phyloP scores from a whole-genome alignment of 2,888 invertebrate genomes.

The Ecdyonurus torrentis region DNA sequence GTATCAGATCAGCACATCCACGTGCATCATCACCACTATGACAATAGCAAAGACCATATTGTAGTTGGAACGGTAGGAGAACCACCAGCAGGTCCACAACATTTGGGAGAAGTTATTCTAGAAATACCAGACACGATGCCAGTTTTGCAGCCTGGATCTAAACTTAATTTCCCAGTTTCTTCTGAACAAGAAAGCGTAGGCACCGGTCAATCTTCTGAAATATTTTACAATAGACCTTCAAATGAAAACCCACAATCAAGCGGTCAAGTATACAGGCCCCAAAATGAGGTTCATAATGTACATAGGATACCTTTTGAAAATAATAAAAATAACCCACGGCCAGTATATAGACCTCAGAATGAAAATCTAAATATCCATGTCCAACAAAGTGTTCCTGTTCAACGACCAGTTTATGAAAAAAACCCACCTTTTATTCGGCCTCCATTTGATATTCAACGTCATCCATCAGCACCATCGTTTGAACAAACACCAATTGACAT shows the following conservation, averaged over 20 bases:
- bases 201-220: background rate
- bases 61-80: background rate
- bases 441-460: background rate
- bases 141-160: background rate
- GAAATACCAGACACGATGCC: slow-evolving; percentile 4
- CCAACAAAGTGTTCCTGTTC: slow-evolving; percentile 3
- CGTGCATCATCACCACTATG: background rate
- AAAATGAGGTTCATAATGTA: background rate
- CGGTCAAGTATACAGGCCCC: background rate
- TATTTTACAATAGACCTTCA: background rate
- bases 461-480: background rate
- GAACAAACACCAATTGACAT: slow-evolving; percentile 2
- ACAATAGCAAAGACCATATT: background rate
- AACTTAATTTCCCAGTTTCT: background rate
- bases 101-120: slow-evolving; percentile 6
- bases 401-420: background rate
- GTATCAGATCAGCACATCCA: background rate
- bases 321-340: too few species aligned
- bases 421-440: background rate
- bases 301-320: background rate
- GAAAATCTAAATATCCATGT: slow-evolving; percentile 10
- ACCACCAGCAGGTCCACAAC: slow-evolving; percentile 6
- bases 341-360: background rate
- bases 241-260: background rate
- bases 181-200: background rate